Evolutionary conservation across 53 echinoderm and acorn worm species (phyloP).

Genomic region (Mesocentrotus franciscanus): DNA sequence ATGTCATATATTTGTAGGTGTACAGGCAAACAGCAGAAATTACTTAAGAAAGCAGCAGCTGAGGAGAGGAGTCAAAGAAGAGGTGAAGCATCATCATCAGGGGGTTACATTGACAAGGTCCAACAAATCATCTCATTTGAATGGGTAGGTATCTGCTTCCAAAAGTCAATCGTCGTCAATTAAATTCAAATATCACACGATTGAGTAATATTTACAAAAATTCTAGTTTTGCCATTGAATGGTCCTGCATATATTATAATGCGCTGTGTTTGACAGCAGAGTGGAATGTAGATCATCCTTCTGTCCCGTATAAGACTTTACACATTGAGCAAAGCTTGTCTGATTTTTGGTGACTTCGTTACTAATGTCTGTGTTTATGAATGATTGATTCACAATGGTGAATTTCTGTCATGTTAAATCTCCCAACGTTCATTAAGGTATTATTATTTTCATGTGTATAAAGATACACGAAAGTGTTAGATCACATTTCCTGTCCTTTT

Average conservation of each 20-base stretch:
- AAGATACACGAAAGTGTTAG: too few species aligned
- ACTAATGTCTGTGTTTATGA: too few species aligned
- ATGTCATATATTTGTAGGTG: not conserved
- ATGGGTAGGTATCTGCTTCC: constrained; percentile 78
- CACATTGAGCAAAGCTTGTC: not conserved
- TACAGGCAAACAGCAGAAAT: constrained; percentile 43
- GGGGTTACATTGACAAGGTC: constrained; percentile 84
- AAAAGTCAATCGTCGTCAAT: not conserved
- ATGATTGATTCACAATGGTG: too few species aligned
- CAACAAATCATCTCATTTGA: constrained; percentile 97
- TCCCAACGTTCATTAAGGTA: too few species aligned
- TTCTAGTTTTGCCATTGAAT: not conserved
- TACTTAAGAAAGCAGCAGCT: constrained; percentile 25
- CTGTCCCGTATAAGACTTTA: not conserved
- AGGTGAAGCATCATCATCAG: constrained; percentile 1
- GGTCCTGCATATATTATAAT: not conserved
- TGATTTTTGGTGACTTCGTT: too few species aligned
- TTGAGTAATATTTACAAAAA: not conserved
- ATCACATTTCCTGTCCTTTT: too few species aligned
- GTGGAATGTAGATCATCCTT: not conserved
- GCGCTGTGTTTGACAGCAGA: not conserved
- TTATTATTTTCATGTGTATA: too few species aligned
- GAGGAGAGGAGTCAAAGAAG: constrained; percentile 38
- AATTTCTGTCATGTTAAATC: too few species aligned
- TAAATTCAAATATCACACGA: not conserved